These are phyloP conservation scores for Elegia similella DNA, from an alignment of 2,888 invertebrate species.

Conservation along the genomic window DNA sequence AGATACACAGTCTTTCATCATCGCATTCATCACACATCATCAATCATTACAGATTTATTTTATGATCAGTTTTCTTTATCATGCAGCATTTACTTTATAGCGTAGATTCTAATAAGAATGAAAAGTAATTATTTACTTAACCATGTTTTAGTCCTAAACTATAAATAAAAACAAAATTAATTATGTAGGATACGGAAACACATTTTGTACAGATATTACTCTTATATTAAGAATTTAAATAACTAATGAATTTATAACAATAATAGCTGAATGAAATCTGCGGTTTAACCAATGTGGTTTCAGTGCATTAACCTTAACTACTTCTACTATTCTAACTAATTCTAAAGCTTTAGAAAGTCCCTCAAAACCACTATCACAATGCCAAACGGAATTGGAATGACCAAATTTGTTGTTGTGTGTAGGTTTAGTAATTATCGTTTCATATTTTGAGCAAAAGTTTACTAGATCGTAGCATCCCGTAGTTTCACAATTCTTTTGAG, in stretches of 20 bases:
- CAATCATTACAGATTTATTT: too few relatives aligned
- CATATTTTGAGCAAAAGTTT: constrained; percentile 2
- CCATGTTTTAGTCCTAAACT: too few relatives aligned
- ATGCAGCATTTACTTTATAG: too few relatives aligned
- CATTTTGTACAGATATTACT: too few relatives aligned
- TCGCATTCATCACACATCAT: too few relatives aligned
- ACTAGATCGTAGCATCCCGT: constrained; percentile 18
- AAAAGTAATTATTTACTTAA: too few relatives aligned
- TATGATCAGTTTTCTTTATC: too few relatives aligned
- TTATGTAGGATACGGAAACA: too few relatives aligned
- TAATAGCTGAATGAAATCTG: not conserved
- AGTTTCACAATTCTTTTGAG: constrained; percentile 35
- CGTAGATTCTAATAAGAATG: too few relatives aligned
- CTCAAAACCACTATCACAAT: constrained; percentile 18
- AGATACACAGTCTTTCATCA: too few relatives aligned
- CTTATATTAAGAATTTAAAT: too few relatives aligned
- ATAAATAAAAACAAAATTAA: too few relatives aligned
- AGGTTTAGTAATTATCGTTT: not conserved
- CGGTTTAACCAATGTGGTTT: constrained; percentile 12
- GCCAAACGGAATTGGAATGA: not conserved
- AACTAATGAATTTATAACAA: not conserved
- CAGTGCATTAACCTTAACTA: constrained; percentile 20
- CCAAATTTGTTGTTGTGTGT: not conserved
- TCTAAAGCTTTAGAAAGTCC: constrained; percentile 24
- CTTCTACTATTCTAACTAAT: constrained; percentile 17